Conservation (phyloP, 1,140 invertebrate genomes). For the Eulimnadia texana region DNA sequence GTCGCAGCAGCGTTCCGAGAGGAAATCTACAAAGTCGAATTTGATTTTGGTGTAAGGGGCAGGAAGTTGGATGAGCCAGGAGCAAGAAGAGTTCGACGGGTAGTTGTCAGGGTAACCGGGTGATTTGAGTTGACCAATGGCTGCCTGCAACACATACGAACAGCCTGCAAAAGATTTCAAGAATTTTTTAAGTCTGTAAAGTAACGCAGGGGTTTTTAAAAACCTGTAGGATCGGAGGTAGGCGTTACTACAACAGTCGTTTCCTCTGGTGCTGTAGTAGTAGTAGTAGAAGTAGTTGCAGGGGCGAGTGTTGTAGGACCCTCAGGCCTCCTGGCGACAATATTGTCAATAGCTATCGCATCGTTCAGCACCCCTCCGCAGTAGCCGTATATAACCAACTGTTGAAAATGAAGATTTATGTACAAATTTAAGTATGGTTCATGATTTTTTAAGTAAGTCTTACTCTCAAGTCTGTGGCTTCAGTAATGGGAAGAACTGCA, state of each 20-base stretch:
- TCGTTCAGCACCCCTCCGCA: not conserved
- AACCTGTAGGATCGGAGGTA: not conserved
- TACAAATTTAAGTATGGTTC: not conserved
- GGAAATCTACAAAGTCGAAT: not conserved
- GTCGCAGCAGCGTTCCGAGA: not conserved
- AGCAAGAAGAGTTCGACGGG: not conserved
- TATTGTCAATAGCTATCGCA: not conserved
- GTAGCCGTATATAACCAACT: not conserved
- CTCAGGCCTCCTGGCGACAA: no score
- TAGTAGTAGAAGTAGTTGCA: not conserved
- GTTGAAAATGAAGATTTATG: not conserved
- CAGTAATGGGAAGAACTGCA: no score
- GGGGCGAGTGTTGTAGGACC: no score
- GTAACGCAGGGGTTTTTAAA: not conserved
- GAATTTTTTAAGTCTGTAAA: not conserved
- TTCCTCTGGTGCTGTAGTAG: not conserved
- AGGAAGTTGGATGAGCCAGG: not conserved
- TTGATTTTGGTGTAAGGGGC: not conserved
- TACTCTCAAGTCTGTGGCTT: no score
- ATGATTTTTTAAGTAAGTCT: no score
- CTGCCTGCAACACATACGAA: not conserved
- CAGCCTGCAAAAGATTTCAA: not conserved
- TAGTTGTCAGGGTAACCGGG: not conserved
- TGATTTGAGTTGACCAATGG: not conserved
- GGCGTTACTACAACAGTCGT: no score